Base-by-base conservation (phyloP, 1,140 invertebrate species). In the Pseudomyrmex sp. region DNA sequence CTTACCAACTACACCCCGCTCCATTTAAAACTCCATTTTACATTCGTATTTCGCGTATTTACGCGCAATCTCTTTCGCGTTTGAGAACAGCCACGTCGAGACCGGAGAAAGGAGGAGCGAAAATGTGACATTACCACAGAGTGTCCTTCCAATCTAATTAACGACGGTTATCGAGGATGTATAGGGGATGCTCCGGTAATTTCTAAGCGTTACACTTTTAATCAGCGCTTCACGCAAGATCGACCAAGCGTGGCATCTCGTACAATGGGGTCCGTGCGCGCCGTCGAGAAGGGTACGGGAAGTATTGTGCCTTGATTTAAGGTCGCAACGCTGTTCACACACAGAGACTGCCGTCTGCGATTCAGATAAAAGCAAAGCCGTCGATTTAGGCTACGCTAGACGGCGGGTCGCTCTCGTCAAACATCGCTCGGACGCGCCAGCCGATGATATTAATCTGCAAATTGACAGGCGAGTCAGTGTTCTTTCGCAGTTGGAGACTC, bases 201-300 rank as follows among this genome's bases (percentile, higher is more conserved):
- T 88, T 88, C 87, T 89, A 89, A 88, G 84, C 87, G 88, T 89
- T 89, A 89, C 84, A 89, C 87, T 89, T 89, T 89, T 89, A 89
- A 89, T 89, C 88, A 87, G 54, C 70, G 80, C 76, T 86, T 89
- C 88, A 85, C 85, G 88, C 85, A 85, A 89, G 82, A 73, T 68
- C 77, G 74, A 20, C 82, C 88, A 89, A 82, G 77, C 87, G 76
- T 72, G 82, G 73, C 87, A 58, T 61, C 26, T 59, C 26, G 46
- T 52, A 89, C 88, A 89, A 89, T 89, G 56, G 82, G 74, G 72
- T n/a, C 68, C 87, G 75, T 85, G 70, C 26, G 50, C 26, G 65
- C 26, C 48, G 52, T 35, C 58, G 23, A 54, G 68, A 69, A 84
- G 86, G 87, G 83, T 82, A 62, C 69, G 52, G 35, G 9, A 50